Conservation (phyloP, 92 coral and sea anemone genomes). For the Zoanthus sociatus region DNA sequence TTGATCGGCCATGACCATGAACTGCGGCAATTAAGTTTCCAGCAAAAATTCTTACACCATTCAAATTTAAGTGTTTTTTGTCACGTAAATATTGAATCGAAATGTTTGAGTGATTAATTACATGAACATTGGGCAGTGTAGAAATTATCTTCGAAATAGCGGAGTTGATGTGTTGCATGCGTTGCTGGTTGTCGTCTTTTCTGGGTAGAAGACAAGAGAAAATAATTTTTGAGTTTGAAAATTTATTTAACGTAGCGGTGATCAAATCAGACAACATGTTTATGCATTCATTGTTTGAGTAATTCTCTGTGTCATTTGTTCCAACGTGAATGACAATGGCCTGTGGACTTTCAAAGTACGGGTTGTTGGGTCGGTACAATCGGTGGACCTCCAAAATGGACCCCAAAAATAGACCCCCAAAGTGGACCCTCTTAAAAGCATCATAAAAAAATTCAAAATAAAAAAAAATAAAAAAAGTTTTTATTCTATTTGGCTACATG, state of each 20-base stretch:
- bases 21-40: slow-evolving; percentile 13
- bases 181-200: slow-evolving; percentile 26
- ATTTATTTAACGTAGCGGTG: slow-evolving; percentile 12
- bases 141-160: neutral
- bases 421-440: no score
- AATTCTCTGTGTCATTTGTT: slow-evolving; percentile 22
- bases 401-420: no score
- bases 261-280: slow-evolving; percentile 9
- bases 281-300: slow-evolving; percentile 21
- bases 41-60: slow-evolving; percentile 21
- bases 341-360: slow-evolving; percentile 24
- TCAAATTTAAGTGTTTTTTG: slow-evolving; percentile 30
- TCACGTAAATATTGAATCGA: slow-evolving; percentile 5
- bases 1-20: slow-evolving; percentile 24
- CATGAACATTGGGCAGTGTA: slow-evolving; percentile 19
- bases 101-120: slow-evolving; percentile 19
- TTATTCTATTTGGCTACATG: no score
- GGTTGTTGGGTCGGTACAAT: neutral
- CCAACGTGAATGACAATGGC: slow-evolving; percentile 19
- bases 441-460: no score
- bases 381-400: no score
- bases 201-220: slow-evolving; percentile 20
- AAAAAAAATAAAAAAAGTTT: no score
- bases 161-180: slow-evolving; percentile 12
- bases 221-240: slow-evolving; percentile 9